Conservation (phyloP, 2,888 invertebrate species). For the Brachyopa scutellaris region DNA sequence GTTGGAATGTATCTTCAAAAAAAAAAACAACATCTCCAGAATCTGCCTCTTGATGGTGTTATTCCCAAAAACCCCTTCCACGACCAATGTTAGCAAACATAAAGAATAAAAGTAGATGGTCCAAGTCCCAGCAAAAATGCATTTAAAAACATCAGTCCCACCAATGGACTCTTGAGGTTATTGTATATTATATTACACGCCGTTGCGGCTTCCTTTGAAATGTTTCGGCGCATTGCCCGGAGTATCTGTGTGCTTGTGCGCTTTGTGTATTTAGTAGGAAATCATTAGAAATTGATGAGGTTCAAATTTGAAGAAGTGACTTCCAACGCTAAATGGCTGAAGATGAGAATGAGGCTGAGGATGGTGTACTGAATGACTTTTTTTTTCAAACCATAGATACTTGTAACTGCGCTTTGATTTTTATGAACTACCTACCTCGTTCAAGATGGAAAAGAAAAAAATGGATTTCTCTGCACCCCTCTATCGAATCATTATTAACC, state of each 20-base stretch:
- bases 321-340: constrained; percentile 14
- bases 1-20: background rate
- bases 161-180: constrained; percentile 38
- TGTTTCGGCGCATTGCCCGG: constrained; percentile 44
- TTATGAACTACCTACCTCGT: constrained; percentile 47
- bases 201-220: constrained; percentile 58
- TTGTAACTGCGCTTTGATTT: too few species aligned
- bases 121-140: constrained; percentile 36
- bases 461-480: background rate
- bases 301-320: constrained; percentile 54
- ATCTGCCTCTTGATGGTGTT: background rate
- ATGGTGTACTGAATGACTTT: constrained; percentile 24
- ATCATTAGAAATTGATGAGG: constrained; percentile 70
- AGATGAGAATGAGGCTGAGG: background rate
- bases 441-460: constrained; percentile 22
- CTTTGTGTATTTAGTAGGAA: constrained; percentile 66
- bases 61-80: background rate
- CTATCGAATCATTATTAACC: constrained; percentile 13
- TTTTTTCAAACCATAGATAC: constrained; percentile 43
- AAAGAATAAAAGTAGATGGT: background rate
- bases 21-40: constrained; percentile 9
- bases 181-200: constrained; percentile 15
- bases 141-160: constrained; percentile 50
- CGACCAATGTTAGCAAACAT: constrained; percentile 46
- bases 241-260: background rate